Evolutionary conservation across 2,113 vertebrate species (phyloP), one percentile per base, ranked within the genome.

Genomic region (Ardeotis arabs): DNA sequence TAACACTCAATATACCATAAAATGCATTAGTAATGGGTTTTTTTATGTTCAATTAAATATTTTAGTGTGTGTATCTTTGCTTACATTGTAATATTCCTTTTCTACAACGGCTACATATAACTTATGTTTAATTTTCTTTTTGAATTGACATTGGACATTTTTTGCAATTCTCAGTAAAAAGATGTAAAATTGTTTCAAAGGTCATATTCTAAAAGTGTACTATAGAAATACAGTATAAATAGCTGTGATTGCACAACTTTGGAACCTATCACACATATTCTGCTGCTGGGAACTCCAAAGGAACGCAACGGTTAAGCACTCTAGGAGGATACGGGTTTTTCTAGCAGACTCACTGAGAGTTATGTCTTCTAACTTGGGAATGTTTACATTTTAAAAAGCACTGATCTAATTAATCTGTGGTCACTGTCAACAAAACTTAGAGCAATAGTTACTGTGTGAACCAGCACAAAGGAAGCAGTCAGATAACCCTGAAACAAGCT

Each of bases 341-440:
- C 52, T 56, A 92, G 28, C 23, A 82, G 88, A 88, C 25, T 60
- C 52, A 55, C 79, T 77, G 80, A 66, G 47, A 94, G 6, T 33
- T 75, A 4, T 45, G 49, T 73, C 75, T 89, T 91, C 69, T 64
- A 53, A 82, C 69, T 49, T 74, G 58, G 70, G 81, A 93, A 92
- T 91, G 91, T 96, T 97, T 97, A 95, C 67, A 49, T 89, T 87
- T 79, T 25, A 23, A 79, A 84, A 95, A 82, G 17, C 8, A 3
- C 53, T 63, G 80, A 76, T 94, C 70, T 62, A 80, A 94, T 90
- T 90, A 85, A 87, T 92, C 77, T 95, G 87, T 88, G 62, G 86
- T 94, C 79, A 66, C 68, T 89, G 90, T 97, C 89, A 96, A 96
- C 91, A 95, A 83, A 94, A 90, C 67, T 62, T 29, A 27, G 67